phyloP scores from a whole-genome alignment of 2,113 vertebrate species.

The Pluvianellus socialis region DNA sequence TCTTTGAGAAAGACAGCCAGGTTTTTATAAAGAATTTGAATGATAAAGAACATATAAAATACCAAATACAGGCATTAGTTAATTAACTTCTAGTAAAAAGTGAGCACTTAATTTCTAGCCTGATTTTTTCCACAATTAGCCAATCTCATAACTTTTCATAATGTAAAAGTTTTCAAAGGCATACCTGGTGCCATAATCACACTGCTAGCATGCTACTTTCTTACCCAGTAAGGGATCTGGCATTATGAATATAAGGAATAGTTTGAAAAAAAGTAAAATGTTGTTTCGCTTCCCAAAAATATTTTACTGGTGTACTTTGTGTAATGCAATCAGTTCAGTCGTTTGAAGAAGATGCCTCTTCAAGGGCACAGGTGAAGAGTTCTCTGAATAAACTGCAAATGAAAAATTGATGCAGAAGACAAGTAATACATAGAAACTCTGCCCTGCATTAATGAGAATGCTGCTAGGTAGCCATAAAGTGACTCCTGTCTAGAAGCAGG shows the following conservation, averaged over 20 bases:
- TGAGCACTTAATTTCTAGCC: not conserved
- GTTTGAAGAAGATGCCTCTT: constrained; percentile 38
- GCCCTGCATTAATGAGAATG: constrained; percentile 38
- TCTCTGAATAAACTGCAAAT: constrained; percentile 40
- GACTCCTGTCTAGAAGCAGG: not conserved
- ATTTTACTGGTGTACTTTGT: constrained; percentile 5
- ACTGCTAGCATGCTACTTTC: not conserved
- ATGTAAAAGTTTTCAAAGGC: not conserved
- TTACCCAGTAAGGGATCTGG: not conserved
- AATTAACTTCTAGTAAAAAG: not conserved
- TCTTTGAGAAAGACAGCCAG: not conserved
- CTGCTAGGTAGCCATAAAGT: not conserved
- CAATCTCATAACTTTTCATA: not conserved
- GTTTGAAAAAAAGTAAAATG: not conserved
- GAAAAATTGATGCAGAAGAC: constrained; percentile 57
- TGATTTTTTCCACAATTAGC: not conserved
- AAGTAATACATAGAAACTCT: constrained; percentile 32
- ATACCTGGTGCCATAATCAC: not conserved
- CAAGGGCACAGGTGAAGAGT: constrained; percentile 32
- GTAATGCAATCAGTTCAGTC: not conserved
- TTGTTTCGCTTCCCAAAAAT: not conserved
- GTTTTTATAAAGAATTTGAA: not conserved
- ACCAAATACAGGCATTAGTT: not conserved
- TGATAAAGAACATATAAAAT: not conserved
- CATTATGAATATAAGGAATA: not conserved